phyloP scores from a whole-genome alignment of 2,113 vertebrate genomes.

The Nothoprocta pentlandii region DNA sequence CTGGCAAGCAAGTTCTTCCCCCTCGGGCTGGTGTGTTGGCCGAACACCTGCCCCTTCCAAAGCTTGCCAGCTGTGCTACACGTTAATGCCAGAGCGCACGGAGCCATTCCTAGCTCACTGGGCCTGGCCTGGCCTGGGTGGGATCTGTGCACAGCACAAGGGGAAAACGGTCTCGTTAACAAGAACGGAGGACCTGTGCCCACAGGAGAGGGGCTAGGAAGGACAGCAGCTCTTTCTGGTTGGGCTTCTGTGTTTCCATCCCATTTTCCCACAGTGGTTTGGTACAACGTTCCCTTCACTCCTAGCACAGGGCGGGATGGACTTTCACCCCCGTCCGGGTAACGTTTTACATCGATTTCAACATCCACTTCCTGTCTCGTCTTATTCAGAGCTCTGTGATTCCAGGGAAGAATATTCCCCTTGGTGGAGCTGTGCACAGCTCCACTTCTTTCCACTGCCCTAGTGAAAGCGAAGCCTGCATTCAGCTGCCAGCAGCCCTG shows the following conservation, averaged over 20 bases:
- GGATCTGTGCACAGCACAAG: background rate
- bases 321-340: background rate
- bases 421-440: background rate
- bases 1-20: background rate
- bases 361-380: background rate
- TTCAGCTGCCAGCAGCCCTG: background rate
- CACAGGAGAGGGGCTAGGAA: background rate
- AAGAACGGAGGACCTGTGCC: background rate
- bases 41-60: background rate
- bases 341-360: conserved; percentile 31
- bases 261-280: background rate
- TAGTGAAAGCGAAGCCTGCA: background rate
- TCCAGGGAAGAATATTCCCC: background rate
- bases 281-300: background rate
- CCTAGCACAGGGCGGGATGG: background rate
- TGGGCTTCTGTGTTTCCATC: background rate
- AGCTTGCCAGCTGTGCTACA: background rate
- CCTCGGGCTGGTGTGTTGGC: background rate
- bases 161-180: background rate
- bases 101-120: background rate
- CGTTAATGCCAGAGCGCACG: background rate
- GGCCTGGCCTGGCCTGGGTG: background rate
- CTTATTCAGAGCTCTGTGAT: conserved; percentile 35
- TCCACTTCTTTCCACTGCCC: background rate
- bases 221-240: background rate